Evolutionary conservation across 2,797 vertebrate genomes (phyloP).

Genomic region (Enteromius treurensis): DNA sequence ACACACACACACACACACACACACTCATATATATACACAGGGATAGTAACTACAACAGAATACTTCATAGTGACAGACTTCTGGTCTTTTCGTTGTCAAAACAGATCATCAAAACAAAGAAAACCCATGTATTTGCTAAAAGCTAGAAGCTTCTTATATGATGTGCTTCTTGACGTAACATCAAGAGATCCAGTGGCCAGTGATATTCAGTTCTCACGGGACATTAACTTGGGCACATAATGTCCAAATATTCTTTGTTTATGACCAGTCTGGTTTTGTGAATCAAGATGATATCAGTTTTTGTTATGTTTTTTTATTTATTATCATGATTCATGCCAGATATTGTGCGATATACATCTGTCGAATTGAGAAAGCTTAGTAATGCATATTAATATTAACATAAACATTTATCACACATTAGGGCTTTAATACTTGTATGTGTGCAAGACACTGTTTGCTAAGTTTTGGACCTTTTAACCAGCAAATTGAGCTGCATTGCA

Average conservation of each 20-base stretch:
- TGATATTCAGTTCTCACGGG: not conserved
- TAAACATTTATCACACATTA: not conserved
- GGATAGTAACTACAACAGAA: constrained; percentile 47
- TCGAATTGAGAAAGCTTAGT: not conserved
- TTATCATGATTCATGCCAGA: not conserved
- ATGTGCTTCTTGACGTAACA: constrained; percentile 16
- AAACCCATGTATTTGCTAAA: constrained; percentile 16
- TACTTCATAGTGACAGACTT: constrained; percentile 40
- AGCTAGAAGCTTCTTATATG: constrained; percentile 1
- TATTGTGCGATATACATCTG: not conserved
- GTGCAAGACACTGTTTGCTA: not conserved
- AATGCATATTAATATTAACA: not conserved
- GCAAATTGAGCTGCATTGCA: not conserved
- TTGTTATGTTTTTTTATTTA: not conserved
- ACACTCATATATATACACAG: not conserved
- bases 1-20: not conserved
- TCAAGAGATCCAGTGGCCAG: constrained; percentile 13
- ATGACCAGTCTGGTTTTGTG: constrained; percentile 16
- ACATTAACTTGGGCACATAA: not conserved
- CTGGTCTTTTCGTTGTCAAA: constrained; percentile 50
- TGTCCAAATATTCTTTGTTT: not conserved
- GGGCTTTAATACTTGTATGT: not conserved
- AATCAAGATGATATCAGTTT: not conserved
- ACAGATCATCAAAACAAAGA: constrained; percentile 53
- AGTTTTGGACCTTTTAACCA: constrained; percentile 3